These are phyloP conservation scores for Microctonus aethiopoides DNA, from an alignment of 2,888 invertebrate species.

Conservation along the genomic window DNA sequence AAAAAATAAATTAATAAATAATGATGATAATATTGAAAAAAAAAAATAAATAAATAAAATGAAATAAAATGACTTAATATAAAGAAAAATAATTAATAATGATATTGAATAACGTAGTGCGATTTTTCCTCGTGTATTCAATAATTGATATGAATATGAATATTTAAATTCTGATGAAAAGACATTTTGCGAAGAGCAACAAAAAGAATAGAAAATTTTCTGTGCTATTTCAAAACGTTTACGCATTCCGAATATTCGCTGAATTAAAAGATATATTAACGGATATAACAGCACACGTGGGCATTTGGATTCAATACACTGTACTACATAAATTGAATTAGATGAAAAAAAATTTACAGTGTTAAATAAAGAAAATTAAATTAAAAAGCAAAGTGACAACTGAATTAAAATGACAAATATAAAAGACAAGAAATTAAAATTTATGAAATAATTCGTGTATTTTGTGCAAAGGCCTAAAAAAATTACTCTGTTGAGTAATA, in stretches of 20 bases:
- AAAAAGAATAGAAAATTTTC: too few species aligned
- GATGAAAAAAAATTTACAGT: background rate
- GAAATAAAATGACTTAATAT: background rate
- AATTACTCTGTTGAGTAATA: background rate
- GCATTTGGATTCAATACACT: too few species aligned
- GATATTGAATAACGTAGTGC: too few species aligned
- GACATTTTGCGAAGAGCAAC: too few species aligned
- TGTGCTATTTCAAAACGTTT: too few species aligned
- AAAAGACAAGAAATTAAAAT: slow-evolving; percentile 24
- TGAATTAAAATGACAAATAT: background rate
- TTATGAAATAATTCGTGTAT: slow-evolving; percentile 18
- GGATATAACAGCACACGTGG: background rate
- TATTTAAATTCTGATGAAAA: too few species aligned
- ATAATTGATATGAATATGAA: too few species aligned
- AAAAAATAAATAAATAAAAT: background rate
- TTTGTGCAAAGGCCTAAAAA: slow-evolving; percentile 29
- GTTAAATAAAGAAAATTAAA: background rate
- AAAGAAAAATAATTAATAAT: background rate
- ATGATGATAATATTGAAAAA: slow-evolving; percentile 15
- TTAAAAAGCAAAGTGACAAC: slow-evolving; percentile 3
- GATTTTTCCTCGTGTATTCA: too few species aligned
- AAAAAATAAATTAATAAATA: slow-evolving; percentile 20
- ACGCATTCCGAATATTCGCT: too few species aligned
- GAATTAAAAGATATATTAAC: background rate
- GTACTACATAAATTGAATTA: too few species aligned